Evolutionary conservation across 1,140 invertebrate species (phyloP).

Genomic region (Epicauta chinensis): DNA sequence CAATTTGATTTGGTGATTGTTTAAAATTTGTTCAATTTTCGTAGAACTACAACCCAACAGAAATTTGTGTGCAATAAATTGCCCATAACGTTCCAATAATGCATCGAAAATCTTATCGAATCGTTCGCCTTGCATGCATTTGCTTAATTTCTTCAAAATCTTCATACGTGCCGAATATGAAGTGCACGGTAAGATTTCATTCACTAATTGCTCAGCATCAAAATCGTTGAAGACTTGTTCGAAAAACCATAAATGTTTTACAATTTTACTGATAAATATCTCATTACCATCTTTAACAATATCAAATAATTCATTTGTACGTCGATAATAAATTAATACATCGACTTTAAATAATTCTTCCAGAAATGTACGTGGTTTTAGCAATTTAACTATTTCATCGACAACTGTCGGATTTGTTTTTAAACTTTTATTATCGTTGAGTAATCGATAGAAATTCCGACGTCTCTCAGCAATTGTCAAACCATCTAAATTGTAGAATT

Average conservation of each 20-base stretch:
- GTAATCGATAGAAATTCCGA: constrained; percentile 13
- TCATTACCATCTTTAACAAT: constrained; percentile 18
- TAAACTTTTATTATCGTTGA: neutral
- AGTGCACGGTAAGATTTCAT: constrained; percentile 15
- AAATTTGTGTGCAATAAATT: constrained; percentile 4
- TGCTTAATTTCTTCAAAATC: constrained; percentile 8
- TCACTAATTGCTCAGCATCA: neutral
- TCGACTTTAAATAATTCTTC: constrained; percentile 17
- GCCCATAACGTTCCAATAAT: constrained; percentile 14
- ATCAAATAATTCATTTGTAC: constrained; percentile 2
- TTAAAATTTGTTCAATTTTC: constrained; percentile 9
- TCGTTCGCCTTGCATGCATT: constrained; percentile 1
- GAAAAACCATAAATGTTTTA: constrained; percentile 16
- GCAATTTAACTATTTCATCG: neutral
- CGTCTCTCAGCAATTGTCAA: constrained; percentile 9
- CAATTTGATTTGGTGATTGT: neutral
- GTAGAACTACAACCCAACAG: constrained; percentile 6
- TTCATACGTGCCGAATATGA: constrained; percentile 16
- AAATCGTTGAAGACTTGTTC: constrained; percentile 7
- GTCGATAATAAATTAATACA: constrained; percentile 11
- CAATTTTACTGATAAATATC: constrained; percentile 17
- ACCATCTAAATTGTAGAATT: constrained; percentile 13
- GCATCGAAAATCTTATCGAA: constrained; percentile 13
- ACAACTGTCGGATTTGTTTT: neutral
- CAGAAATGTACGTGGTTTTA: constrained; percentile 11